Base-by-base conservation (phyloP, 2,113 vertebrate species). In the Melierax canorus region DNA sequence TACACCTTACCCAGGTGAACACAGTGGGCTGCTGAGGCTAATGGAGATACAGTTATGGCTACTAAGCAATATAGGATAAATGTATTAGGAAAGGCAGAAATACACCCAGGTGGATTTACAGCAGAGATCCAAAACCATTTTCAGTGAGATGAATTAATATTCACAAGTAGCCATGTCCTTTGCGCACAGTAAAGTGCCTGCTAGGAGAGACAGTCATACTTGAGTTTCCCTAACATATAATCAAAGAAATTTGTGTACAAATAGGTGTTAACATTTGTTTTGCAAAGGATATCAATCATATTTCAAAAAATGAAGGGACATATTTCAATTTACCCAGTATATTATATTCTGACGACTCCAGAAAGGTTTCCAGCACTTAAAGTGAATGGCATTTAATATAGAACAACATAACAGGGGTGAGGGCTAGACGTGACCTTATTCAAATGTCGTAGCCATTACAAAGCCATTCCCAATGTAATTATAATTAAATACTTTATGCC, bases 351-450 rank as follows among this genome's bases (percentile, higher is more conserved):
- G 97, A 98, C 95, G 96, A 98, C 98, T 98, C 98, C 97, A 97
- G 96, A 97, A 98, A 98, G 98, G 98, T 98, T 98, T 98, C 98
- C 97, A 98, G 98, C 98, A 98, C 98, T 99, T 98, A 98, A 98
- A 99, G 98, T 99, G 99, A 99, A 98, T 99, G 99, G 99, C 99
- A 99, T 99, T 99, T 99, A 99, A 99, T 99, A 99, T 98, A 98
- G 98, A 97, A 97, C 97, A 98, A 99, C 99, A 99, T 98, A 98
- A 98, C 98, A 98, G 98, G 98, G 99, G 99, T 99, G 98, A 98
- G 98, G 96, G 98, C 97, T 95, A 98, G 98, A 98, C 97, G 98
- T 99, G 99, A 99, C 99, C 99, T 99, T 99, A 99, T 99, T 99
- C 99, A 99, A 99, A 99, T 99, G 99, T 98, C 97, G 98, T 94